Conservation (phyloP, 1,140 invertebrate genomes). For the Apis dorsata region DNA sequence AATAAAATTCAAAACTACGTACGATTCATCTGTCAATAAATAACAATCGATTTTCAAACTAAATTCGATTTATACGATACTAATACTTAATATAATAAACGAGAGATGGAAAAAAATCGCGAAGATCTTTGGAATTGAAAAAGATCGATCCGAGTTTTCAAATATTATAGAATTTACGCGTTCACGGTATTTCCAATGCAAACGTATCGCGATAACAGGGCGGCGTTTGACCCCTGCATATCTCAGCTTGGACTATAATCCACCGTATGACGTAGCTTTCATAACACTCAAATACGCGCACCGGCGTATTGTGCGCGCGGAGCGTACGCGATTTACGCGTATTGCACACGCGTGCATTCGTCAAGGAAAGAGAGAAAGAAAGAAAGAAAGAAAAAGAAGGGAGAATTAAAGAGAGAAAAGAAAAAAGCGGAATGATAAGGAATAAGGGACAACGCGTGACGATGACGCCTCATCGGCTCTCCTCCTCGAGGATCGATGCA, state of each 20-base stretch:
- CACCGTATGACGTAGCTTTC: conserved; percentile 54
- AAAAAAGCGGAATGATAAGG: conserved; percentile 17
- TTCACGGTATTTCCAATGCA: conserved; percentile 6
- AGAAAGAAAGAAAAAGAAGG: not conserved
- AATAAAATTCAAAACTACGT: too few species aligned
- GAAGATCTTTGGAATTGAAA: not conserved
- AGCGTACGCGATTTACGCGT: conserved; percentile 13
- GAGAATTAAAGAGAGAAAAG: not conserved
- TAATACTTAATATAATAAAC: too few species aligned
- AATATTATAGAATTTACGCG: not conserved
- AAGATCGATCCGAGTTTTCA: not conserved
- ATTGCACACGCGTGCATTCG: conserved; percentile 14
- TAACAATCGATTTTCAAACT: too few species aligned
- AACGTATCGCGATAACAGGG: conserved; percentile 60
- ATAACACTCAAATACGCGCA: conserved; percentile 44
- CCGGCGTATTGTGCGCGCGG: conserved; percentile 11
- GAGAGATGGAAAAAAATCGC: too few species aligned
- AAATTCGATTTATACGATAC: too few species aligned
- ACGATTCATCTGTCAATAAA: too few species aligned
- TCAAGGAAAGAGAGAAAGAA: too few species aligned
- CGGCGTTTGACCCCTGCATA: conserved; percentile 69
- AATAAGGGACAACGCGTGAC: conserved; percentile 31
- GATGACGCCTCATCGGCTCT: conserved; percentile 15
- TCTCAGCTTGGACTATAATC: conserved; percentile 68
- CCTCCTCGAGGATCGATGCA: conserved; percentile 24